Evolutionary conservation across 2,797 vertebrate species (phyloP), one percentile per base, ranked within the genome.

Genomic region (Rousettus madagascariensis): DNA sequence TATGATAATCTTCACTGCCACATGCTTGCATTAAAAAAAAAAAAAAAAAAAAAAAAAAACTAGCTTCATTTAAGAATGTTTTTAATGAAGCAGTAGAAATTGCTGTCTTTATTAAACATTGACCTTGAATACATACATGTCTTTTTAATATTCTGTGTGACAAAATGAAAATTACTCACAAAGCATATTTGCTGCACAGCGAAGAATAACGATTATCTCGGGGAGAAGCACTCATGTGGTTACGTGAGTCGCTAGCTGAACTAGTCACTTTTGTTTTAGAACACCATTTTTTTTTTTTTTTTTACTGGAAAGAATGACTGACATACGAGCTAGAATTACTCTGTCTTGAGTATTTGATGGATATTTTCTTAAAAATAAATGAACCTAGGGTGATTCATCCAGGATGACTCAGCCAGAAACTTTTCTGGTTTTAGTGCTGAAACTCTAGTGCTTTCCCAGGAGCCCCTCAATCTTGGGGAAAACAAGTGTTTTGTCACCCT

Each of bases 121-220:
- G 43, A 79, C 41, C 24, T n/a, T 77, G 41, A 86, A 19, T 61
- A 51, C 19, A 19, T 61, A 51, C 22, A 33, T 75, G 28, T 91
- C 57, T 55, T 95, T 88, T 86, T 77, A 96, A 36, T 55, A 86
- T 79, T 91, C 69, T 89, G 0, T 61, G 26, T 79, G 68, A 65
- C 33, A 75, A 78, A 93, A 15, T 16, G 8, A n/a, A 28, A 90
- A 91, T 55, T 68, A 68, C 2, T 11, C 41, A 57, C 26, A 88
- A 59, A 69, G 28, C 17, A 5, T 20, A 53, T 55, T 24, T 43
- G 57, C 6, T 8, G 8, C 4, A 9, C 28, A 24, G 15, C 59
- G 79, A 49, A 71, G 17, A 88, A 51, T 33, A 49, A 55, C 0
- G 8, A 12, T 61, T 61, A 41, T 19, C 30, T 57, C 4, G 79